phyloP scores from a whole-genome alignment of 1,140 invertebrate genomes.

The Rhysida immarginata region DNA sequence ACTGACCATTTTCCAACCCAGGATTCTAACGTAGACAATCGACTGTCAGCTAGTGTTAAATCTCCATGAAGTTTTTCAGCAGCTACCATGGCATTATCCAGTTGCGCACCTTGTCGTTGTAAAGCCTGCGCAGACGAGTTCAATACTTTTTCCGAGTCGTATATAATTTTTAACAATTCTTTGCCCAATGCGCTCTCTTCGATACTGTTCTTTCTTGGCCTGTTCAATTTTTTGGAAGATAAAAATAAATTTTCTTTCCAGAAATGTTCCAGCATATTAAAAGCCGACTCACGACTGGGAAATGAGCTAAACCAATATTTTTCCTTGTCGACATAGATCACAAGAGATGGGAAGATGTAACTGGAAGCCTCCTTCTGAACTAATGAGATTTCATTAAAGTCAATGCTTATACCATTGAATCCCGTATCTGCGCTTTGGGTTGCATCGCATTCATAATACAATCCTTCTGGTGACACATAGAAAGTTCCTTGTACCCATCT shows the following conservation, averaged over 20 bases:
- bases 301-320: constrained; percentile 5
- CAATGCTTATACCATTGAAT: background rate
- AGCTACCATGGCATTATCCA: background rate
- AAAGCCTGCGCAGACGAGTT: background rate
- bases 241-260: background rate
- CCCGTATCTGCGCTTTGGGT: background rate
- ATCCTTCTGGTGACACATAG: background rate
- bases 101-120: background rate
- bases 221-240: background rate
- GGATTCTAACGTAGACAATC: background rate
- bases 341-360: background rate
- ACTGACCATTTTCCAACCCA: background rate
- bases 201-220: background rate
- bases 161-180: background rate
- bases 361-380: constrained; percentile 1
- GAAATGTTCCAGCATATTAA: background rate
- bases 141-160: background rate
- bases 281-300: background rate
- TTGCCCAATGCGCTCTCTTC: background rate
- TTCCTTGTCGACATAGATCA: background rate
- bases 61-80: background rate
- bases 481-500: background rate
- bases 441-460: background rate
- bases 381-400: background rate
- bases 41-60: background rate